These are phyloP conservation scores for Ennomos erosarius DNA, from an alignment of 2,888 invertebrate genomes.

Conservation along the genomic window DNA sequence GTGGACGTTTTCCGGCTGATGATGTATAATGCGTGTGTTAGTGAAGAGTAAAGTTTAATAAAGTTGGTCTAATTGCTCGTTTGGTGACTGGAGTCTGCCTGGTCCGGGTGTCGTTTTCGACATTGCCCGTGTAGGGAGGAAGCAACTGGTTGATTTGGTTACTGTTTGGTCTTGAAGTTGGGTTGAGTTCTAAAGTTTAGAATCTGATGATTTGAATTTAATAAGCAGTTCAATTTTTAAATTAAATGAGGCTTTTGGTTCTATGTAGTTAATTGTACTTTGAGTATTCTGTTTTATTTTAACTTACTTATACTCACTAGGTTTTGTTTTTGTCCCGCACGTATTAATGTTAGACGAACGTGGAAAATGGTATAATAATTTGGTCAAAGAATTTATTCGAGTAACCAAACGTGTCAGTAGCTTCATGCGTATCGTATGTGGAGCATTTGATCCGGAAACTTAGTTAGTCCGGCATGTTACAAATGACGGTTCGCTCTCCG, in stretches of 20 bases:
- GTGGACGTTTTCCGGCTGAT: no score
- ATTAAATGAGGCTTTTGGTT: no score
- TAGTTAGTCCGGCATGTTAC: conserved; percentile 52
- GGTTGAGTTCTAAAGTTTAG: no score
- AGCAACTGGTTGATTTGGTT: conserved; percentile 6
- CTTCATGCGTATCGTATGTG: conserved; percentile 38
- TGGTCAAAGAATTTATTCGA: background rate
- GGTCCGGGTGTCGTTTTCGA: conserved; percentile 16
- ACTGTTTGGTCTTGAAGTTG: background rate
- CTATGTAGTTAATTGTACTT: no score
- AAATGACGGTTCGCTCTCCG: conserved; percentile 50
- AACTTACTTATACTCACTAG: no score
- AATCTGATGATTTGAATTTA: no score
- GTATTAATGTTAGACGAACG: no score
- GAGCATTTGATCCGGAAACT: conserved; percentile 54
- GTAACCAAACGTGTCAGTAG: conserved; percentile 27
- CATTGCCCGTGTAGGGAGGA: conserved; percentile 7
- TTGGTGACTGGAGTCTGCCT: conserved; percentile 20
- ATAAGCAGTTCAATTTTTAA: no score
- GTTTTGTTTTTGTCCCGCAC: no score
- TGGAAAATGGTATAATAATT: no score
- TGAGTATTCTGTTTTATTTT: no score
- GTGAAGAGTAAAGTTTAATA: conserved; percentile 22
- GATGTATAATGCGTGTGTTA: conserved; percentile 11
- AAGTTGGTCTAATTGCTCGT: conserved; percentile 31